These are phyloP conservation scores for Oenanthe melanoleuca DNA, from an alignment of 2,113 vertebrate species.

Conservation along the genomic window DNA sequence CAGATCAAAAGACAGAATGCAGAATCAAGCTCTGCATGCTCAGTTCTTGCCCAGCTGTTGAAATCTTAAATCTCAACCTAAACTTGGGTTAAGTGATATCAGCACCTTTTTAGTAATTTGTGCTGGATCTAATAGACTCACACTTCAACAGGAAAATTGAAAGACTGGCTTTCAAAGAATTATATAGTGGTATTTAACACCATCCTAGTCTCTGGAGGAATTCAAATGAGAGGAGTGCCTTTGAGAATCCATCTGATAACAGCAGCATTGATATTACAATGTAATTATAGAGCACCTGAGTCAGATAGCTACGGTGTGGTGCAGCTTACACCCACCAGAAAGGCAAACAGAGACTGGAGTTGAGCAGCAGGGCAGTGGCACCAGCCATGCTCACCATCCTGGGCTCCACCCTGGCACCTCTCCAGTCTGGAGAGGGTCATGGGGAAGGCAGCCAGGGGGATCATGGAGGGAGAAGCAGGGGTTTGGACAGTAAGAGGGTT, in stretches of 20 bases:
- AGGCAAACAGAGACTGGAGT: neutral
- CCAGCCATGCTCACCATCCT: neutral
- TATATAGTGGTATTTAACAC: neutral
- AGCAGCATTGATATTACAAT: neutral
- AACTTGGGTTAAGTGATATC: neutral
- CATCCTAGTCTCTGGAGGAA: neutral
- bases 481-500: neutral
- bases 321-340: neutral
- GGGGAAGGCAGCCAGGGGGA: neutral
- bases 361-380: neutral
- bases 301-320: neutral
- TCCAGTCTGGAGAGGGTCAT: neutral
- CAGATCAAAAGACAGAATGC: neutral
- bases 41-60: neutral
- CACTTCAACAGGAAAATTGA: neutral
- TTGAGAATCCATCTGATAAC: neutral
- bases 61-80: neutral
- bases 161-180: neutral
- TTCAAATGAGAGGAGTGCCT: neutral
- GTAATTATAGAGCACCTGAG: neutral
- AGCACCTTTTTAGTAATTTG: neutral
- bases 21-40: neutral
- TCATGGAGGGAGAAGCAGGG: neutral
- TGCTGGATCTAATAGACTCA: neutral
- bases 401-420: neutral